A percentile compares a stretch with the other conserved stretches of the same genome.
Conservation (phyloP, 2,888 invertebrate species). For the Lithophane leautieri region DNA sequence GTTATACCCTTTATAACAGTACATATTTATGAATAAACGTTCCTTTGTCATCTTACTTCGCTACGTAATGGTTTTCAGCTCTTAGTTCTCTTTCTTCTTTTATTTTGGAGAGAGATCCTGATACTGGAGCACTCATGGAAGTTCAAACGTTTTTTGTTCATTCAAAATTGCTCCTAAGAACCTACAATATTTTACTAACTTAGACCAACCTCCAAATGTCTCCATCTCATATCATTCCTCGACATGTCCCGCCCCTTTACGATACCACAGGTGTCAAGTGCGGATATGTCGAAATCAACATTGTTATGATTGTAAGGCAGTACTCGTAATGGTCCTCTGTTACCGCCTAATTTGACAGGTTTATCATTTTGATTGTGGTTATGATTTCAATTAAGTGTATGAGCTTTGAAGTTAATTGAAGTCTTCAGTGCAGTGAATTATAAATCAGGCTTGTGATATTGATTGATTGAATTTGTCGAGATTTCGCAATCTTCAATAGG, state of each 20-base stretch:
- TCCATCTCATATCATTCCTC: slow-evolving; percentile 74
- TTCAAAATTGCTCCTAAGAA: neutral
- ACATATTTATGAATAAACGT: neutral
- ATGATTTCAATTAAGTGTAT: slow-evolving; percentile 35
- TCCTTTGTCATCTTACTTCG: neutral
- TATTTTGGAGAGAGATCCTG: neutral
- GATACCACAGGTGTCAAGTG: slow-evolving; percentile 72
- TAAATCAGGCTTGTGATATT: slow-evolving; percentile 3
- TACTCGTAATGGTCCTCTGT: slow-evolving; percentile 41
- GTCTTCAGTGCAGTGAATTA: slow-evolving; percentile 7
- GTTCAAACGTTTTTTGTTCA: neutral
- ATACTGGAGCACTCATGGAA: neutral
- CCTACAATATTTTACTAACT: slow-evolving; percentile 38
- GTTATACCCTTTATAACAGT: neutral
- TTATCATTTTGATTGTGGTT: slow-evolving; percentile 44
- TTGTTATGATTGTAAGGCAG: slow-evolving; percentile 51
- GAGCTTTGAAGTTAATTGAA: slow-evolving; percentile 27
- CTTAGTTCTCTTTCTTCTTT: neutral
- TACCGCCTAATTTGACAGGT: slow-evolving; percentile 57
- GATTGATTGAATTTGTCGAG: neutral
- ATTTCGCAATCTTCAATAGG: neutral
- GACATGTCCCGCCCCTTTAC: slow-evolving; percentile 75
- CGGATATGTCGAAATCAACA: slow-evolving; percentile 70
- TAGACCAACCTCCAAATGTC: slow-evolving; percentile 68
- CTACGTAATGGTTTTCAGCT: neutral